phyloP scores from a whole-genome alignment of 1,140 invertebrate species.

The Potamilus streckersoni region DNA sequence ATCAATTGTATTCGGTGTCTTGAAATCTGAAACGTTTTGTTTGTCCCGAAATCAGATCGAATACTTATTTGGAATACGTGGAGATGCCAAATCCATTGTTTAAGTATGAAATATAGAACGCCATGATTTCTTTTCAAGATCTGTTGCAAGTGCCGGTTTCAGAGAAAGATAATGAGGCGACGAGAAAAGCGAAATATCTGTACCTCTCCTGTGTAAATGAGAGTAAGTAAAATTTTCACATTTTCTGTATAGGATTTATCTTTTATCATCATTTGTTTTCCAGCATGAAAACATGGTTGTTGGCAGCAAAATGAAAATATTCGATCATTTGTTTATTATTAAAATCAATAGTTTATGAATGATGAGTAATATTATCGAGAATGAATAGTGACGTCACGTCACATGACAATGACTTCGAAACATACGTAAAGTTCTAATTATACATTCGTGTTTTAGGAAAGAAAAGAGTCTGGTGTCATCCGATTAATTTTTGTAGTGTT shows the following conservation, averaged over 20 bases:
- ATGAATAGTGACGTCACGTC: no score
- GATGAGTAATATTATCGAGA: neutral
- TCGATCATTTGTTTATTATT: neutral
- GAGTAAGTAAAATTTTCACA: constrained; percentile 74
- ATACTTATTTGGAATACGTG: constrained; percentile 43
- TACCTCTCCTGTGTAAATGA: constrained; percentile 89
- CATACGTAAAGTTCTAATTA: no score
- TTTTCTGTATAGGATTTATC: neutral
- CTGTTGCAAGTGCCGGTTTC: constrained; percentile 61
- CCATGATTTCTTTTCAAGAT: constrained; percentile 43
- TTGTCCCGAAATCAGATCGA: neutral
- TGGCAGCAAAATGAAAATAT: neutral
- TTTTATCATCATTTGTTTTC: neutral
- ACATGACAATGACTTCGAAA: no score
- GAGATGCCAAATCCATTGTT: neutral
- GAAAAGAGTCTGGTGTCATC: no score
- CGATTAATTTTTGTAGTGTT: no score
- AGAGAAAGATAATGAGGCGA: constrained; percentile 58
- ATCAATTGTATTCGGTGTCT: neutral
- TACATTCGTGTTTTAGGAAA: no score
- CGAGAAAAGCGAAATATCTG: constrained; percentile 79
- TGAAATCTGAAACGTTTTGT: neutral
- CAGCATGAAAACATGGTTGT: neutral
- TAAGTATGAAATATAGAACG: neutral
- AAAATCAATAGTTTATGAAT: neutral